These are phyloP conservation scores for Caenorhabditis sulstoni DNA, from an alignment of 2,888 invertebrate genomes.

Conservation along the genomic window DNA sequence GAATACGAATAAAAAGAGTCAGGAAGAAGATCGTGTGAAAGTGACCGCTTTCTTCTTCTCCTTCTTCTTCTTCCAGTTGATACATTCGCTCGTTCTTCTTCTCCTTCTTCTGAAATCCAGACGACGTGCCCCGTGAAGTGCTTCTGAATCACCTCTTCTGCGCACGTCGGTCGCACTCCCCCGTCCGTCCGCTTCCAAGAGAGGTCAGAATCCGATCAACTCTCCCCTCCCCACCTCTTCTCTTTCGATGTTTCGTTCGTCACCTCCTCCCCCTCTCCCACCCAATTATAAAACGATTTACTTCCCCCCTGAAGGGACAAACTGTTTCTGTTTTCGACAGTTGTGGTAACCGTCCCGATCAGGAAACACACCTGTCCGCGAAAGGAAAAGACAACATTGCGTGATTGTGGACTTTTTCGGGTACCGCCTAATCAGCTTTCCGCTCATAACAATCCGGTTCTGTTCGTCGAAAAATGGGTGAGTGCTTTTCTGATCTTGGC, in stretches of 20 bases:
- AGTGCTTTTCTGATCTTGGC: conserved; percentile 40
- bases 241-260: conserved; percentile 6
- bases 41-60: background rate
- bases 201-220: conserved; percentile 26
- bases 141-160: conserved; percentile 27
- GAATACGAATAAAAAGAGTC: too few relatives aligned
- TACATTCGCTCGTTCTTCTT: background rate
- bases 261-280: background rate
- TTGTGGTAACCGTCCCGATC: background rate
- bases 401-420: conserved; percentile 45
- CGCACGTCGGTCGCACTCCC: background rate
- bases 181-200: too few relatives aligned
- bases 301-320: background rate
- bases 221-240: conserved; percentile 3
- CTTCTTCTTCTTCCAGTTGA: background rate
- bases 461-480: conserved; percentile 39
- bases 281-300: conserved; percentile 39
- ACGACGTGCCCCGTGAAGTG: background rate
- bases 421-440: conserved; percentile 53
- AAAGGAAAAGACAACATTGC: conserved; percentile 20
- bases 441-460: conserved; percentile 19
- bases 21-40: too few relatives aligned
- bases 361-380: conserved; percentile 6
- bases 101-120: background rate
- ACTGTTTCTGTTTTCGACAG: conserved; percentile 36